A percentile compares a stretch with the other conserved stretches of the same genome.
phyloP scores from a whole-genome alignment of 2,888 invertebrate species.

The Cantharis lateralis region DNA sequence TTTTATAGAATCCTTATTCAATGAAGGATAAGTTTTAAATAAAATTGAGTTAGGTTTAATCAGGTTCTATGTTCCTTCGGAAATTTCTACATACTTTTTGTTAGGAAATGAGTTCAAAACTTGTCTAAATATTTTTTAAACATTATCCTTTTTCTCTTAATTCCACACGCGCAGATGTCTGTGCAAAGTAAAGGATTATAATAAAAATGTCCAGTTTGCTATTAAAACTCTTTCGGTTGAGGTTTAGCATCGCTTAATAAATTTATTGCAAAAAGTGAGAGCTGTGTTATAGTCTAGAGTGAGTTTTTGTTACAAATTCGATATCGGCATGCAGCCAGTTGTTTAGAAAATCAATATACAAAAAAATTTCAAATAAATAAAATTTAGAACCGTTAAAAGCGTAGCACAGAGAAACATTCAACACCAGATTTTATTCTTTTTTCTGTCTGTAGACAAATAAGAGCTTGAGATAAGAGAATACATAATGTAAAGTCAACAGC shows the following conservation, averaged over 20 bases:
- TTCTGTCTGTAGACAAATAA: conserved; percentile 13
- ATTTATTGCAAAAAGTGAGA: neutral
- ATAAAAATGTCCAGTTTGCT: neutral
- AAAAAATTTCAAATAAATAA: conserved; percentile 7
- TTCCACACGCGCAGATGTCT: neutral
- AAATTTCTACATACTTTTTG: neutral
- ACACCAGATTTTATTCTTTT: conserved; percentile 17
- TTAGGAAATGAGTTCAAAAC: neutral
- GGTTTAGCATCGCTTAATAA: neutral
- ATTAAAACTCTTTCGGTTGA: neutral
- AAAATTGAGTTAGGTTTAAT: neutral
- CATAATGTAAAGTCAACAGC: conserved; percentile 39
- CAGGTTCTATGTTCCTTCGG: neutral
- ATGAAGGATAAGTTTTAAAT: neutral
- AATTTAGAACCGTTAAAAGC: conserved; percentile 27
- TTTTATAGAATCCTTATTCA: neutral
- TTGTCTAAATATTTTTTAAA: neutral
- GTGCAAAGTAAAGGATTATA: neutral
- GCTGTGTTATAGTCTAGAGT: neutral
- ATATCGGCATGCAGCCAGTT: neutral
- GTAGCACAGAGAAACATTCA: conserved; percentile 18
- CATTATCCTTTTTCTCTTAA: neutral
- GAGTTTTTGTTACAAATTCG: neutral
- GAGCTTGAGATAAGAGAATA: conserved; percentile 32
- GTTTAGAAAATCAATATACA: conserved; percentile 7